phyloP scores from a whole-genome alignment of 1,140 invertebrate species.

The Megathymus violae region DNA sequence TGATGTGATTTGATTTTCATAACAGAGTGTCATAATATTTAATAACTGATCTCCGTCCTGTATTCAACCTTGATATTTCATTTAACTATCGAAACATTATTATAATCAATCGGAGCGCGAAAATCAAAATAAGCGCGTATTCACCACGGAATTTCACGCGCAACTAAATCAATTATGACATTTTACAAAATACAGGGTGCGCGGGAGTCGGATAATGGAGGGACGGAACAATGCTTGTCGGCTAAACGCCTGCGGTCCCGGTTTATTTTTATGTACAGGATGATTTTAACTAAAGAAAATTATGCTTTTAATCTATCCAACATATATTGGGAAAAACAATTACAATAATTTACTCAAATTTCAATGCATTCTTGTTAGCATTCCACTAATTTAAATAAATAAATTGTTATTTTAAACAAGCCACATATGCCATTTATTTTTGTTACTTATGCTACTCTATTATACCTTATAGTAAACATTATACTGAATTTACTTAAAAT shows the following conservation, averaged over 20 bases:
- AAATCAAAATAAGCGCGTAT: conserved; percentile 52
- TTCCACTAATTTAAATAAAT: no score
- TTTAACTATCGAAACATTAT: conserved; percentile 40
- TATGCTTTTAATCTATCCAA: not conserved
- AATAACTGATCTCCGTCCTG: not conserved
- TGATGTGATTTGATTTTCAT: not conserved
- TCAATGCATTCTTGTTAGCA: no score
- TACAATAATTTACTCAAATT: no score
- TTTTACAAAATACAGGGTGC: conserved; percentile 56
- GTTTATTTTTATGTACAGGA: conserved; percentile 58
- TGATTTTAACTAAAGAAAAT: conserved; percentile 14
- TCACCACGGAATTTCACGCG: conserved; percentile 68
- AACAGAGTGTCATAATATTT: not conserved
- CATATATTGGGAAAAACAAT: no score
- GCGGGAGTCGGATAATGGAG: conserved; percentile 51
- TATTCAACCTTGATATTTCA: conserved; percentile 21
- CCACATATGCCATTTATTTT: no score
- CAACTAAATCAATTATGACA: conserved; percentile 74
- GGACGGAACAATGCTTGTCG: conserved; percentile 68
- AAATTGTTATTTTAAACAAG: no score
- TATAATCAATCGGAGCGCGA: conserved; percentile 55
- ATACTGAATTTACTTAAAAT: no score
- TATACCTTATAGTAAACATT: no score
- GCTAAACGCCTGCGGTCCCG: conserved; percentile 77
- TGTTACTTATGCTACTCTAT: no score